Conservation (phyloP, 1,140 invertebrate species). For the Neocloeon triangulifer region DNA sequence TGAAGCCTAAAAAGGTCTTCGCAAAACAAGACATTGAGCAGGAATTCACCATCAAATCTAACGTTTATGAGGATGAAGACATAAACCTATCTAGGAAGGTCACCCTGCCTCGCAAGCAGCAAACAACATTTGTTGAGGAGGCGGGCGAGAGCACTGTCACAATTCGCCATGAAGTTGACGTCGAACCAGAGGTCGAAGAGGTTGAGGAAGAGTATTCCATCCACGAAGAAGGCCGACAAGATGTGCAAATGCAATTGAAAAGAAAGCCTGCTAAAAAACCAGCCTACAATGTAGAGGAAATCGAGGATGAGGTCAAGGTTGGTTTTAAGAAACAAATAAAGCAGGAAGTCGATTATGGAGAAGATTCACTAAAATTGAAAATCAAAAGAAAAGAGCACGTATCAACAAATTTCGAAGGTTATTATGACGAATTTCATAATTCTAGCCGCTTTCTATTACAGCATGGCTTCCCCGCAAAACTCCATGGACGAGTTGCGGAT, state of each 20-base stretch:
- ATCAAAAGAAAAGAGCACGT: conserved; percentile 33
- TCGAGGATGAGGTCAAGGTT: conserved; percentile 26
- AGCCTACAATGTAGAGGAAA: conserved; percentile 25
- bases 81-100: conserved; percentile 63
- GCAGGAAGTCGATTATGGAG: conserved; percentile 23
- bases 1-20: conserved; percentile 32
- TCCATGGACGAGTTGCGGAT: too few species aligned
- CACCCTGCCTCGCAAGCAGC: conserved; percentile 43
- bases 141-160: conserved; percentile 43
- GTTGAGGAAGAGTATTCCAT: conserved; percentile 8
- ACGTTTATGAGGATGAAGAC: conserved; percentile 66
- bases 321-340: conserved; percentile 22
- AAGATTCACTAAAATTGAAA: conserved; percentile 31
- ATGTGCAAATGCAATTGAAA: conserved; percentile 31
- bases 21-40: conserved; percentile 65
- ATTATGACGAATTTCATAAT: not conserved
- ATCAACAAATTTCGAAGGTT: conserved; percentile 18
- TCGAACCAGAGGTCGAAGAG: conserved; percentile 22
- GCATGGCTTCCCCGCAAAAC: too few species aligned
- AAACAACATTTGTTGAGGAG: conserved; percentile 45
- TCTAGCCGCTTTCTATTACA: too few species aligned
- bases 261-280: conserved; percentile 23
- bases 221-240: conserved; percentile 19
- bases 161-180: conserved; percentile 18
- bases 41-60: conserved; percentile 61